Evolutionary conservation across 2,797 vertebrate species (phyloP).

Genomic region (Phataginus tricuspis): DNA sequence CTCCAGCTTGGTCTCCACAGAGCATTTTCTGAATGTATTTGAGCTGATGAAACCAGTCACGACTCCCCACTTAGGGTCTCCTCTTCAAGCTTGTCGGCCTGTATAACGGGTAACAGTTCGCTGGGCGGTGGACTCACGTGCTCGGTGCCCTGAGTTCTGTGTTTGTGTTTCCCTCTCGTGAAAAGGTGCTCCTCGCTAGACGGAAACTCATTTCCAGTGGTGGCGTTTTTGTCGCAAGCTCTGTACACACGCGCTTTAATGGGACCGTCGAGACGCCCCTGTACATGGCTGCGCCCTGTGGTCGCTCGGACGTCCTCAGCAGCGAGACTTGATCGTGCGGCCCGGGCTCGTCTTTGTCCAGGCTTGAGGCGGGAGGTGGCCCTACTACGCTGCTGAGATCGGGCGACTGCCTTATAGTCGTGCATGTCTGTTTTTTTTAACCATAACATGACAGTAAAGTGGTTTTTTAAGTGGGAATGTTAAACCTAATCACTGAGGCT

Average conservation of each 20-base stretch:
- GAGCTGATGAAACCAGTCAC: slow-evolving; percentile 62
- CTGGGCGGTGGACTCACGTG: slow-evolving; percentile 60
- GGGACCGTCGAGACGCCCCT: no score
- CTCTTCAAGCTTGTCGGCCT: slow-evolving; percentile 56
- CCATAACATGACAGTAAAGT: slow-evolving; percentile 78
- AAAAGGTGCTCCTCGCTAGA: slow-evolving; percentile 79
- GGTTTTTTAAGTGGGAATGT: slow-evolving; percentile 78
- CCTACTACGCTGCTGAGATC: no score
- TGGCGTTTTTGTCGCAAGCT: slow-evolving; percentile 81
- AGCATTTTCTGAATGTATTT: slow-evolving; percentile 67
- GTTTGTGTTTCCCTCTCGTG: slow-evolving; percentile 58
- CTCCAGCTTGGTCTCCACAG: slow-evolving; percentile 61
- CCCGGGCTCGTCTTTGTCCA: no score
- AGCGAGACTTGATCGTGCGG: no score
- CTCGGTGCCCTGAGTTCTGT: slow-evolving; percentile 55
- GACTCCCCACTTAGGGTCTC: slow-evolving; percentile 52
- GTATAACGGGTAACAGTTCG: slow-evolving; percentile 37
- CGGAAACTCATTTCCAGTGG: slow-evolving; percentile 77
- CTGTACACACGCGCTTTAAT: slow-evolving; percentile 80
- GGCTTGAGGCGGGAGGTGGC: no score
- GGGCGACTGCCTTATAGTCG: slow-evolving; percentile 78
- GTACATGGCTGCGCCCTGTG: no score
- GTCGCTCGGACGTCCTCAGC: no score
- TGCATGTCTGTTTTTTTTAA: slow-evolving; percentile 79
- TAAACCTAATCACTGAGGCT: not conserved